phyloP scores from a whole-genome alignment of 37 sponge, comb jelly and placozoan genomes.

The Bolinopsis microptera region DNA sequence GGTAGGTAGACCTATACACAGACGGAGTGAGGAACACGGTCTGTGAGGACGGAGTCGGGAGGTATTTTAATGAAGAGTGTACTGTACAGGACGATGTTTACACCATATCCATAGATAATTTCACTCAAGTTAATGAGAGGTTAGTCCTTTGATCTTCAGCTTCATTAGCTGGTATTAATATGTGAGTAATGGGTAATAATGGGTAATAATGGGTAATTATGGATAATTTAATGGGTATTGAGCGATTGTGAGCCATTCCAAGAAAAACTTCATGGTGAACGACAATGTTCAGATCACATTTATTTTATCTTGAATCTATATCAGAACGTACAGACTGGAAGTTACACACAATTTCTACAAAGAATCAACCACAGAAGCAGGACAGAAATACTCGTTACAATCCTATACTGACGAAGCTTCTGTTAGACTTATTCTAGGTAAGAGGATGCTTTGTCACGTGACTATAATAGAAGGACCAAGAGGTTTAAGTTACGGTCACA shows the following conservation, averaged over 20 bases:
- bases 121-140: constrained; percentile 1
- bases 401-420: not conserved
- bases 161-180: too few species aligned
- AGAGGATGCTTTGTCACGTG: too few species aligned
- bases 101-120: not conserved
- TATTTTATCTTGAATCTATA: too few species aligned
- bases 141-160: not conserved
- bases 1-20: not conserved
- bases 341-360: not conserved
- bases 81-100: not conserved
- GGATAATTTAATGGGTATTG: too few species aligned
- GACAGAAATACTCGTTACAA: not conserved
- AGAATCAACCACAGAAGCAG: not conserved
- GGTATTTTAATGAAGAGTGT: not conserved
- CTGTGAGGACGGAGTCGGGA: not conserved
- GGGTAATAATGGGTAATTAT: too few species aligned
- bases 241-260: too few species aligned
- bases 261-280: too few species aligned
- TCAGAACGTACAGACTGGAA: not conserved
- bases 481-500: too few species aligned
- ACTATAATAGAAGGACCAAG: too few species aligned
- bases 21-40: not conserved
- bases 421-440: not conserved
- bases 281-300: too few species aligned
- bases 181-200: too few species aligned